phyloP scores from a whole-genome alignment of 2,888 invertebrate genomes.

The Tetheella fluctuosa region DNA sequence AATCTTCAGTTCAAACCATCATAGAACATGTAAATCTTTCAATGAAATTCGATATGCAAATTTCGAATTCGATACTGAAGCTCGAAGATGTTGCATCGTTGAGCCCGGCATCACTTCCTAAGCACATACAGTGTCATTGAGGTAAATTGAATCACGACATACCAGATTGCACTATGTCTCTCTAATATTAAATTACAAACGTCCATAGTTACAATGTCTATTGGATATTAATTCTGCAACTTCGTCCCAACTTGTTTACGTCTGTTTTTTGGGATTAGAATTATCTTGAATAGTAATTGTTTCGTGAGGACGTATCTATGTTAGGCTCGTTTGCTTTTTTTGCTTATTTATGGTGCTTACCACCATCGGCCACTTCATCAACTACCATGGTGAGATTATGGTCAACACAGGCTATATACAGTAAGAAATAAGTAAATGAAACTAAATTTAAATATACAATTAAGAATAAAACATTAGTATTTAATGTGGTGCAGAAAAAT shows the following conservation, averaged over 20 bases:
- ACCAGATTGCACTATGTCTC: not conserved
- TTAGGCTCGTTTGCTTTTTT: too few species aligned
- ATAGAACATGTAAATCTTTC: not conserved
- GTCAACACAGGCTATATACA: too few species aligned
- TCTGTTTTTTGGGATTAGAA: not conserved
- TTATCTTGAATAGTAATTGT: not conserved
- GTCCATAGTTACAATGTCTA: not conserved
- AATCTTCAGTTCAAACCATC: too few species aligned
- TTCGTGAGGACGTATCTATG: too few species aligned
- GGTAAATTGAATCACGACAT: constrained; percentile 10
- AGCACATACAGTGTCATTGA: constrained; percentile 6
- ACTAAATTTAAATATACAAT: too few species aligned
- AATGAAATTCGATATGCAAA: constrained; percentile 6
- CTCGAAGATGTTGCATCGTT: not conserved
- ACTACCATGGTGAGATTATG: too few species aligned
- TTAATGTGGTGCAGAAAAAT: too few species aligned
- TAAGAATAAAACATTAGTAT: too few species aligned
- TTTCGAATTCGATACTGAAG: not conserved
- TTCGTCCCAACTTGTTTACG: not conserved
- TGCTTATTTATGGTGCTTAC: too few species aligned
- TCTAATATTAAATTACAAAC: constrained; percentile 5
- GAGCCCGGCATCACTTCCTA: not conserved
- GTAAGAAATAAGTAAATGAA: too few species aligned
- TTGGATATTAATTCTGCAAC: not conserved
- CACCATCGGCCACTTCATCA: too few species aligned